These are phyloP conservation scores for Eospalax fontanierii DNA, from an alignment of 2,797 vertebrate species.

Conservation along the genomic window DNA sequence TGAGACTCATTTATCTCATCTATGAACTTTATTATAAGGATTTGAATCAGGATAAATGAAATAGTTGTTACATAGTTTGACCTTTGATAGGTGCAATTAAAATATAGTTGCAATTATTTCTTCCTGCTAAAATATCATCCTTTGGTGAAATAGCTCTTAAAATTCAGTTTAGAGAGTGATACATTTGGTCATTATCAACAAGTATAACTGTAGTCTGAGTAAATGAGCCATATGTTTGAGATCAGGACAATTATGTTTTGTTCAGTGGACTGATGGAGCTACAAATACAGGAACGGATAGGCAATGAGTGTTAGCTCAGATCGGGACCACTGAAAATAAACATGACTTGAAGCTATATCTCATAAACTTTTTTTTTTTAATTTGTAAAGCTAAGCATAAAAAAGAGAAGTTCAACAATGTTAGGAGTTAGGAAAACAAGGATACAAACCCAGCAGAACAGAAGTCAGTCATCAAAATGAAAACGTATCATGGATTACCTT, in stretches of 20 bases:
- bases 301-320: neutral
- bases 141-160: neutral
- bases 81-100: neutral
- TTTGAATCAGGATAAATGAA: neutral
- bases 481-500: neutral
- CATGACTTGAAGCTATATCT: neutral
- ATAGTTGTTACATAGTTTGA: neutral
- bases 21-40: neutral
- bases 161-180: neutral
- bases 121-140: slow-evolving; percentile 30
- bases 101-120: neutral
- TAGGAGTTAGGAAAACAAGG: neutral
- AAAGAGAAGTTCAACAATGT: neutral
- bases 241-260: neutral
- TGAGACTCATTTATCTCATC: neutral
- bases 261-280: neutral
- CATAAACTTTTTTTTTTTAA: neutral
- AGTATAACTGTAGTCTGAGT: neutral
- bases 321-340: neutral
- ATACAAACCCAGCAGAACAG: neutral
- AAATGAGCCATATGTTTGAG: slow-evolving; percentile 13
- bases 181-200: neutral
- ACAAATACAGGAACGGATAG: neutral
- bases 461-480: neutral
- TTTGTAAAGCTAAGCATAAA: neutral